Evolutionary conservation across 2,113 vertebrate species (phyloP).

Genomic region (Melanotaenia duboulayi): DNA sequence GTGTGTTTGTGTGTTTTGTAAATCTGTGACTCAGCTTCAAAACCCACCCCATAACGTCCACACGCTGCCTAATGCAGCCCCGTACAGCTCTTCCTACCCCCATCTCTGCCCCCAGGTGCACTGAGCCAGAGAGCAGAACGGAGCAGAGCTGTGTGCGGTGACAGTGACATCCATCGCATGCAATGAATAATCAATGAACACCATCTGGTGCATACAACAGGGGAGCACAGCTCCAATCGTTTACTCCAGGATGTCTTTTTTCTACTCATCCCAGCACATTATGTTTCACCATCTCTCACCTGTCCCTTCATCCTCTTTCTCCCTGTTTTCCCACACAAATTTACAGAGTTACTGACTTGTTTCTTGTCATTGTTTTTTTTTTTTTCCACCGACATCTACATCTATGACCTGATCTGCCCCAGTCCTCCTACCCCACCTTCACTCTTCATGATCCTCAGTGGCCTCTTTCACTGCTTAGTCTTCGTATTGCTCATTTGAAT

Average conservation of each 20-base stretch:
- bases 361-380: conserved; percentile 19
- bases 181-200: conserved; percentile 85
- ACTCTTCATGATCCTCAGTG: neutral
- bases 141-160: conserved; percentile 68
- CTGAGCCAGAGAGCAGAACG: conserved; percentile 70
- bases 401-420: neutral
- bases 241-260: conserved; percentile 53
- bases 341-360: neutral
- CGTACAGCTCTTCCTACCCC: conserved; percentile 12
- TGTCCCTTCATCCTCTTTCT: conserved; percentile 9
- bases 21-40: conserved; percentile 17
- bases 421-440: neutral
- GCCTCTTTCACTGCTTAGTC: conserved; percentile 50
- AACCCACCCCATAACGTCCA: conserved; percentile 34
- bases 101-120: conserved; percentile 69
- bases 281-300: conserved; percentile 28
- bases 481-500: conserved; percentile 64
- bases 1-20: conserved; percentile 2
- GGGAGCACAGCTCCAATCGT: conserved; percentile 67
- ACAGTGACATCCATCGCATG: conserved; percentile 82
- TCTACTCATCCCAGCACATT: conserved; percentile 18
- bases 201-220: conserved; percentile 81
- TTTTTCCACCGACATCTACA: conserved; percentile 17
- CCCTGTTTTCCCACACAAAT: conserved; percentile 52
- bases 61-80: conserved; percentile 19